These are phyloP conservation scores for Chirona hameri DNA, from an alignment of 2,888 invertebrate species.

Conservation along the genomic window DNA sequence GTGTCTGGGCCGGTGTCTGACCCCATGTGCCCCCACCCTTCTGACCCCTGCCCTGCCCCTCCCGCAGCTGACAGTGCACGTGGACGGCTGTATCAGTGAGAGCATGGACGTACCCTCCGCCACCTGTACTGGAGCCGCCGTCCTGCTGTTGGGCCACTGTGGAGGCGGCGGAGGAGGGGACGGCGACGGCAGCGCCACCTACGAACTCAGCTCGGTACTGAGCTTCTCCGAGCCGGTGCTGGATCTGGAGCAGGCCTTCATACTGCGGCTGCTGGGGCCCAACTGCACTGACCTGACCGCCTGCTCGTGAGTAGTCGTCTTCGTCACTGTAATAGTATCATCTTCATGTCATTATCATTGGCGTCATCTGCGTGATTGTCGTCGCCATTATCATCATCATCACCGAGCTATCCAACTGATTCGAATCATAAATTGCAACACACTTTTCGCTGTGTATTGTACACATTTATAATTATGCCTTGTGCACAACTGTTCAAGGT, in stretches of 20 bases:
- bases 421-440: no score
- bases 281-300: constrained; percentile 52
- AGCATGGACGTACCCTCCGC: not conserved
- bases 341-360: no score
- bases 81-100: constrained; percentile 1
- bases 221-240: constrained; percentile 58
- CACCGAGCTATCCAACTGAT: no score
- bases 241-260: constrained; percentile 53
- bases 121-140: not conserved
- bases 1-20: no score
- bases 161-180: not conserved
- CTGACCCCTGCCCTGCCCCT: not conserved
- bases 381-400: no score
- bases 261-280: constrained; percentile 56
- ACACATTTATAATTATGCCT: no score
- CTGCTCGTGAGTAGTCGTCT: constrained; percentile 44
- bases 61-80: not conserved
- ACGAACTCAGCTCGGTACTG: constrained; percentile 52
- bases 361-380: no score
- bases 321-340: no score
- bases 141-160: not conserved
- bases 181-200: not conserved
- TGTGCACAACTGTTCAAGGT: no score
- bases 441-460: no score
- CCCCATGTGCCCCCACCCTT: no score